Evolutionary conservation across 2,888 invertebrate species (phyloP).

Genomic region (Hypselothyrea guttata): DNA sequence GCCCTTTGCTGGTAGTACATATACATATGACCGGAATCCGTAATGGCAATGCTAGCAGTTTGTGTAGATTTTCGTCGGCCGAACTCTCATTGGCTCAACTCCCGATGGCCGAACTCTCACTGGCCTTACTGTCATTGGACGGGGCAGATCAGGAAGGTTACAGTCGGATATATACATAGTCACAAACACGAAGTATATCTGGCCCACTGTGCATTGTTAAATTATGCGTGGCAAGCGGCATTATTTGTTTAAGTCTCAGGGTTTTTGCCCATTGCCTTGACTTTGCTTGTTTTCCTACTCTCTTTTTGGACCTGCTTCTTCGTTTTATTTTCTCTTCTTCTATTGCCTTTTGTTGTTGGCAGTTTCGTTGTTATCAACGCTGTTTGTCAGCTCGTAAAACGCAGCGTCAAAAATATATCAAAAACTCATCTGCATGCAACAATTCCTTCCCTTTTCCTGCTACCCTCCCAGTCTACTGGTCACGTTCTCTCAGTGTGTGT

Average conservation of each 20-base stretch:
- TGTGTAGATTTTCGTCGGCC: too few relatives aligned
- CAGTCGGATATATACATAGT: too few relatives aligned
- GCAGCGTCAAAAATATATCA: constrained; percentile 46
- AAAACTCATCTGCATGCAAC: constrained; percentile 65
- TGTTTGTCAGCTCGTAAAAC: constrained; percentile 68
- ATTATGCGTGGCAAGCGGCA: constrained; percentile 60
- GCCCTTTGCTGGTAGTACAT: too few relatives aligned
- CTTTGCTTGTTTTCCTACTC: not conserved
- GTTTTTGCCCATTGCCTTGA: constrained; percentile 9
- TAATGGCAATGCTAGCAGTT: too few relatives aligned
- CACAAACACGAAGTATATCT: too few relatives aligned
- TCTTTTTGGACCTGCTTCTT: too few relatives aligned
- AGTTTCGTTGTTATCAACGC: constrained; percentile 3
- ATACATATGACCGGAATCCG: too few relatives aligned
- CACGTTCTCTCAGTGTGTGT: constrained; percentile 18
- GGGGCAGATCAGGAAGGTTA: too few relatives aligned
- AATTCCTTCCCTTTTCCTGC: constrained; percentile 8
- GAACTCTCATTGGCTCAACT: too few relatives aligned
- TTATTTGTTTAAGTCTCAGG: constrained; percentile 5
- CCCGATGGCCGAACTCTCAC: too few relatives aligned
- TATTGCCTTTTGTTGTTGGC: constrained; percentile 1
- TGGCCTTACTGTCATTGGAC: too few relatives aligned
- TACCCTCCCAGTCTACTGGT: not conserved
- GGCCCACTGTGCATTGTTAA: constrained; percentile 52
- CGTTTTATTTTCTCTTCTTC: not conserved